Evolutionary conservation across 2,888 invertebrate species (phyloP).

Genomic region (Gymnoscelis rufifasciata): DNA sequence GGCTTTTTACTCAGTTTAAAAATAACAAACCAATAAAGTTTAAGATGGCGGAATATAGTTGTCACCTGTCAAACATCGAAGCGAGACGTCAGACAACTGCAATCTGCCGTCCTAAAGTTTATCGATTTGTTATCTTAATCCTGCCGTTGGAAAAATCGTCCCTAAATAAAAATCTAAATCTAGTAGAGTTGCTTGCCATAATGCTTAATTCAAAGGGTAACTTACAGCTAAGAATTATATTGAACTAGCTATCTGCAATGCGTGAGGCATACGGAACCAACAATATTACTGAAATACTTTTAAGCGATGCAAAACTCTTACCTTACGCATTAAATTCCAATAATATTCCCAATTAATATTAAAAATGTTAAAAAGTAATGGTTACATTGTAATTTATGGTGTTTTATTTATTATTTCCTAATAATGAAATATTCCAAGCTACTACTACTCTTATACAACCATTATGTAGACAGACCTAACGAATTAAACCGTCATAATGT

Average conservation of each 20-base stretch:
- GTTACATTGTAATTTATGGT: constrained; percentile 5
- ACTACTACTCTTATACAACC: constrained; percentile 6
- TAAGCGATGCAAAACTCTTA: constrained; percentile 20
- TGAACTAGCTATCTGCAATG: constrained; percentile 16
- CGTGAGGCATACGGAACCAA: constrained; percentile 17
- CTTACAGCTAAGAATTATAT: constrained; percentile 23
- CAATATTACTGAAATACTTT: constrained; percentile 26
- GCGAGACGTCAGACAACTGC: too few relatives aligned
- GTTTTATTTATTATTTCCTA: constrained; percentile 9
- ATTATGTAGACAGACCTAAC: constrained; percentile 22
- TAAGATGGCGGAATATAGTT: too few relatives aligned
- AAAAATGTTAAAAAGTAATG: constrained; percentile 1
- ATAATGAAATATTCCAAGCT: constrained; percentile 4
- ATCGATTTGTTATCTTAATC: too few relatives aligned
- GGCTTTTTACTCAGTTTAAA: not conserved
- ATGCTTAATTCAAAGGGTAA: too few relatives aligned
- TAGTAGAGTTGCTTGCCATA: constrained; percentile 1
- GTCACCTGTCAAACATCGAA: too few relatives aligned
- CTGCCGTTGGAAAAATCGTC: too few relatives aligned
- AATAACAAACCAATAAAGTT: not conserved
- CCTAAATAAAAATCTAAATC: too few relatives aligned
- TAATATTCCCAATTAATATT: constrained; percentile 12
- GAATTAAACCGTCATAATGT: constrained; percentile 61
- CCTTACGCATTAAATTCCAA: constrained; percentile 17
- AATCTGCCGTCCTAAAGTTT: too few relatives aligned